phyloP scores from a whole-genome alignment of 2,797 vertebrate genomes.

The Pseudotriccus pelzelni region DNA sequence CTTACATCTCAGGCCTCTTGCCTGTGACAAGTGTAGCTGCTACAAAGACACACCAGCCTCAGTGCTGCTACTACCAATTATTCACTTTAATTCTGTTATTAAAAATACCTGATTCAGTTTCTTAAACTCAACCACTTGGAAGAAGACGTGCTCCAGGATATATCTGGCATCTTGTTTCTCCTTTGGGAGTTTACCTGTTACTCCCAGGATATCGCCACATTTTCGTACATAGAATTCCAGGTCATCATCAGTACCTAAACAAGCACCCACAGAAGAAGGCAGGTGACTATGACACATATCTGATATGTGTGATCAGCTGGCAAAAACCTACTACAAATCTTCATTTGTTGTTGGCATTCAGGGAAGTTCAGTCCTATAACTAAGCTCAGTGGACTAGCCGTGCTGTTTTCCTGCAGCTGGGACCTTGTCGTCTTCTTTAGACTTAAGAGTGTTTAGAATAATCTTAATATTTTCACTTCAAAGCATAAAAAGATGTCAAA shows the following conservation, averaged over 20 bases:
- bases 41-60: not conserved
- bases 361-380: not conserved
- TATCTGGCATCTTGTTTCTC: constrained; percentile 91
- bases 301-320: not conserved
- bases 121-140: constrained; percentile 97
- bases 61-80: not conserved
- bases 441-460: not conserved
- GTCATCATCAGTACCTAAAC: constrained; percentile 91
- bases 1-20: not conserved
- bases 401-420: not conserved
- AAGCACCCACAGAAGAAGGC: not conserved
- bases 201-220: constrained; percentile 93
- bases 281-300: not conserved
- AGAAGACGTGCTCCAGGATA: constrained; percentile 93
- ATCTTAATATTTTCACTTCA: not conserved
- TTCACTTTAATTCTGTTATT: not conserved
- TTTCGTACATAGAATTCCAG: constrained; percentile 94
- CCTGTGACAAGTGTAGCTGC: not conserved
- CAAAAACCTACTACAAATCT: not conserved
- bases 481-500: not conserved
- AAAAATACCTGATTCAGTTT: constrained; percentile 91
- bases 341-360: not conserved
- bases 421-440: not conserved
- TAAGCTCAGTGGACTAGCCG: not conserved
- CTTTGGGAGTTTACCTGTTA: constrained; percentile 88